Percentiles rank a stretch among this genome's conserved stretches.
These are phyloP conservation scores for Spinibarbus caldwelli DNA, from an alignment of 2,797 vertebrate genomes.

Conservation along the genomic window DNA sequence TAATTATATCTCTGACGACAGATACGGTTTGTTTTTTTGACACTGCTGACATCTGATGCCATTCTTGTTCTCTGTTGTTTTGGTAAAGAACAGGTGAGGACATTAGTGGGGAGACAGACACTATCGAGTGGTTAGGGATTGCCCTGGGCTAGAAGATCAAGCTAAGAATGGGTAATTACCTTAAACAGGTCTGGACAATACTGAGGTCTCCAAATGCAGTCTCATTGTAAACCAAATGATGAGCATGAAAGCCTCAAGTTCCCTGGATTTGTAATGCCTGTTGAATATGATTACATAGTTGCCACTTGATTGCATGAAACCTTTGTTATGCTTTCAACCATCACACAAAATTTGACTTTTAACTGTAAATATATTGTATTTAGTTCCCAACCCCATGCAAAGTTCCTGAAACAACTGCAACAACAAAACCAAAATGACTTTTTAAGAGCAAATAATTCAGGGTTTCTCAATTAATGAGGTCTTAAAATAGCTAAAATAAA, in stretches of 20 bases:
- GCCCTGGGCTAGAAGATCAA: constrained; percentile 30
- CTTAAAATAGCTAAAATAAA: no score
- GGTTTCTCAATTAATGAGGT: background rate
- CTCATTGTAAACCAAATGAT: constrained; percentile 37
- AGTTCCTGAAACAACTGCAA: background rate
- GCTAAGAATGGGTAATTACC: constrained; percentile 43
- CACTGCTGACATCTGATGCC: constrained; percentile 60
- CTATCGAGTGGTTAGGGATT: constrained; percentile 20
- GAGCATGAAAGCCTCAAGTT: constrained; percentile 13
- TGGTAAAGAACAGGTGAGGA: constrained; percentile 63
- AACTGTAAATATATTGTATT: background rate
- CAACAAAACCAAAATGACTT: background rate
- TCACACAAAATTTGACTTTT: background rate
- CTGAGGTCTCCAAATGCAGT: constrained; percentile 4
- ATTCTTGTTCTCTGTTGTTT: constrained; percentile 50
- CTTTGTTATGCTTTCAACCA: constrained; percentile 9
- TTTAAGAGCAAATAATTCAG: background rate
- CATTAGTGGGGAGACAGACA: constrained; percentile 26
- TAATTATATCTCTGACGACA: constrained; percentile 40
- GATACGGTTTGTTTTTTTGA: constrained; percentile 39
- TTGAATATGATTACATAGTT: constrained; percentile 34
- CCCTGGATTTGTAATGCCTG: constrained; percentile 21
- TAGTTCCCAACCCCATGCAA: background rate
- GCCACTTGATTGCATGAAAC: constrained; percentile 27
- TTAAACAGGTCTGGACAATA: constrained; percentile 32